Conservation (phyloP, 1,140 invertebrate species). For the Protaetia brevitarsis region DNA sequence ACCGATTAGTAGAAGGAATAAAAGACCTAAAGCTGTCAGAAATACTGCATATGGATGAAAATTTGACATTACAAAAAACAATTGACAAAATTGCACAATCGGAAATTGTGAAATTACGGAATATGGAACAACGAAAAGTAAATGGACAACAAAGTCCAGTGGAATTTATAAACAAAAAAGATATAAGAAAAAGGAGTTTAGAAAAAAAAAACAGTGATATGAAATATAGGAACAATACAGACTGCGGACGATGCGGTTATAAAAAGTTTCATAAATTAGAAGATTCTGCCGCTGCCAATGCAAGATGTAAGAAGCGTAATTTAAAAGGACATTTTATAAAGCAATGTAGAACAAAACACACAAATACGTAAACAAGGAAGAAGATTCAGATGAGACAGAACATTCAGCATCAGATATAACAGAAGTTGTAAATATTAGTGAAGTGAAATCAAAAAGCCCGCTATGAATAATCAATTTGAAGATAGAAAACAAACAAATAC, state of each 20-base stretch:
- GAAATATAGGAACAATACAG: neutral
- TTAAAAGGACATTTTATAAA: neutral
- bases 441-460: neutral
- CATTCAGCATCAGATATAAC: neutral
- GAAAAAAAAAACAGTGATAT: neutral
- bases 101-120: neutral
- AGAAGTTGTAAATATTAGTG: neutral
- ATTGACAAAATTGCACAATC: neutral
- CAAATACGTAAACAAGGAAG: no score
- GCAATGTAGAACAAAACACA: neutral
- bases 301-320: neutral
- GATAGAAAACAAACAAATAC: neutral
- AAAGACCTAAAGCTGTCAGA: constrained; percentile 38
- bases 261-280: neutral
- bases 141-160: neutral
- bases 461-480: neutral
- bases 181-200: neutral
- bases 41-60: constrained; percentile 38
- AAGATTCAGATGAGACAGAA: no score
- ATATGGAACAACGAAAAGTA: neutral
- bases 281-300: neutral
- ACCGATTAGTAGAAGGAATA: constrained; percentile 45
- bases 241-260: neutral
- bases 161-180: neutral
- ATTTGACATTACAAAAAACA: constrained; percentile 35